Evolutionary conservation across 2,888 invertebrate genomes (phyloP).

Genomic region (Leucophora obtusa): DNA sequence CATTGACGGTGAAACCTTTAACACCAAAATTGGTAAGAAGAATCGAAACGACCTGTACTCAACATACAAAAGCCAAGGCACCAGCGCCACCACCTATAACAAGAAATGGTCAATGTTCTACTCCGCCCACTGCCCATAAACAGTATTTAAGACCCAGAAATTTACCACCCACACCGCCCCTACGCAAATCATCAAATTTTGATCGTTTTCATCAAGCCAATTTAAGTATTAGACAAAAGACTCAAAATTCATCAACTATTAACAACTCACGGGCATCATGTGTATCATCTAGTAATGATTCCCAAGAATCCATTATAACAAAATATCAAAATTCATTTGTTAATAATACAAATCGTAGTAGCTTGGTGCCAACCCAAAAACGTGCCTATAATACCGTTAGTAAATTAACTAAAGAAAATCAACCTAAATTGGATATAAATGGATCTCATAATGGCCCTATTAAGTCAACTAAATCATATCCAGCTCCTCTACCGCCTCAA

Average conservation of each 20-base stretch:
- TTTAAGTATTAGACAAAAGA: conserved; percentile 68
- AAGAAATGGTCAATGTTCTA: conserved; percentile 37
- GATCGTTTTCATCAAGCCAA: conserved; percentile 69
- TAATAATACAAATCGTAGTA: conserved; percentile 32
- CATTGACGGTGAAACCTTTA: conserved; percentile 73
- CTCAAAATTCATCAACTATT: conserved; percentile 36
- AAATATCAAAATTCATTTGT: conserved; percentile 68
- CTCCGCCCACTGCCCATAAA: conserved; percentile 65
- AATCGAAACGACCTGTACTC: conserved; percentile 73
- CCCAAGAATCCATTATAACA: conserved; percentile 71
- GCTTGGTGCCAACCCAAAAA: conserved; percentile 71
- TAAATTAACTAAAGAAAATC: conserved; percentile 76
- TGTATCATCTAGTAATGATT: conserved; percentile 68
- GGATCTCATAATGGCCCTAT: conserved; percentile 52
- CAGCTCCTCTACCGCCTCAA: conserved; percentile 70
- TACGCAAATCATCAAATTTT: conserved; percentile 65
- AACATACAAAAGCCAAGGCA: conserved; percentile 48
- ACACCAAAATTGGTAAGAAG: conserved; percentile 77
- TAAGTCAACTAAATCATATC: conserved; percentile 71
- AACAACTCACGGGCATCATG: conserved; percentile 67
- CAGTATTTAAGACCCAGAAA: conserved; percentile 69
- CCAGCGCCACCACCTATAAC: conserved; percentile 36
- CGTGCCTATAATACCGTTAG: conserved; percentile 73
- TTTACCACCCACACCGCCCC: conserved; percentile 59
- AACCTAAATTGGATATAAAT: conserved; percentile 67